A percentile compares a stretch with the other conserved stretches of the same genome.
Conservation (phyloP, 2,113 vertebrate species). For the Cygnus buccinator region DNA sequence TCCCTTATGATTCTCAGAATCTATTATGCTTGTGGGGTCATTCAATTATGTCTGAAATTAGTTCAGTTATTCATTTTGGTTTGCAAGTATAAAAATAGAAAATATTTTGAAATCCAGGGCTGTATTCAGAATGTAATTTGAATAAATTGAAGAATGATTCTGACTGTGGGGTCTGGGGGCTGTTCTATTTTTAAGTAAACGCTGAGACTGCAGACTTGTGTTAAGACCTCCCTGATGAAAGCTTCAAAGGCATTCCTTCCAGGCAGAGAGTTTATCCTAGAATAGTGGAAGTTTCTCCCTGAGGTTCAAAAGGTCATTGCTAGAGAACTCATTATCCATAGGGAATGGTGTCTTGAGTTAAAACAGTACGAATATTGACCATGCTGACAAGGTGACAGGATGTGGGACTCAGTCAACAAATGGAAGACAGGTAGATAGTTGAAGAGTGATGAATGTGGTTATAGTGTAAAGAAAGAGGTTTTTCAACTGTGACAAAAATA, state of each 20-base stretch:
- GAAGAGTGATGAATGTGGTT: not conserved
- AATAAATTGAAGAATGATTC: not conserved
- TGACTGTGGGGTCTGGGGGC: not conserved
- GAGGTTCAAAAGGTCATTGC: constrained; percentile 17
- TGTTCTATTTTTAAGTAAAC: not conserved
- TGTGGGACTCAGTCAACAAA: not conserved
- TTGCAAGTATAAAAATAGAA: constrained; percentile 31
- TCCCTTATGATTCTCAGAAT: not conserved
- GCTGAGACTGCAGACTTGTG: constrained; percentile 26
- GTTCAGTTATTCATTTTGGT: constrained; percentile 3
- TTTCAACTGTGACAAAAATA: not conserved
- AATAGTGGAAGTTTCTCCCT: constrained; percentile 6
- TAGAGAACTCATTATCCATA: not conserved
- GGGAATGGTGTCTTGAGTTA: not conserved
- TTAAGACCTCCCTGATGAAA: constrained; percentile 26
- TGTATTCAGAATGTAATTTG: not conserved
- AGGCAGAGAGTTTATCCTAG: not conserved
- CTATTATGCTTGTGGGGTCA: not conserved
- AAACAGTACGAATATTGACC: not conserved
- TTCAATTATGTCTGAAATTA: constrained; percentile 19
- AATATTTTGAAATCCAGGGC: not conserved
- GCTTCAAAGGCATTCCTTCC: constrained; percentile 20
- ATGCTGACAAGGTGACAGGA: not conserved
- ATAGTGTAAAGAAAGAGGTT: not conserved
- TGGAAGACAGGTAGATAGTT: fast-evolving